phyloP scores from a whole-genome alignment of 2,113 vertebrate species.

The Plestiodon gilberti region DNA sequence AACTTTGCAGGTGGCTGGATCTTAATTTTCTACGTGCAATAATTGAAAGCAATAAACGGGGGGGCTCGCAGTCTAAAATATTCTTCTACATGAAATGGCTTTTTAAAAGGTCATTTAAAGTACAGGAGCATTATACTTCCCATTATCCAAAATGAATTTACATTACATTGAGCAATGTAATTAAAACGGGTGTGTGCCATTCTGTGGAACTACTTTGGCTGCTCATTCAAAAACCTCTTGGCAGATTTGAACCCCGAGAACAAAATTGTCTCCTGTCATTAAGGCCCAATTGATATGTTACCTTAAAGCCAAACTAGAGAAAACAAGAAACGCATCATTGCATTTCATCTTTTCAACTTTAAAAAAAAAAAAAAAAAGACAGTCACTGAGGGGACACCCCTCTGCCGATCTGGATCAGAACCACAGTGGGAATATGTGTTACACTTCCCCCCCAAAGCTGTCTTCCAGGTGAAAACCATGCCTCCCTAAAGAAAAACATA shows the following conservation, averaged over 20 bases:
- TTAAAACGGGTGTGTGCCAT: slow-evolving; percentile 7
- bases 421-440: no score
- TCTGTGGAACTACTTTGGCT: background rate
- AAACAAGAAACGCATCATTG: no score
- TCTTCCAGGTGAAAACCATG: no score
- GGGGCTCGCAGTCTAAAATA: slow-evolving; percentile 2
- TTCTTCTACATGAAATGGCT: slow-evolving; percentile 25
- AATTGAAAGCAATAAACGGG: background rate
- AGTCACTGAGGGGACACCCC: no score
- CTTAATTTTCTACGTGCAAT: slow-evolving; percentile 2
- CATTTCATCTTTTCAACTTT: no score
- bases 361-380: no score
- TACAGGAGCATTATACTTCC: slow-evolving; percentile 1
- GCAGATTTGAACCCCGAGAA: background rate
- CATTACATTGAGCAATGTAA: background rate
- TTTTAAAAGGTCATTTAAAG: slow-evolving; percentile 12
- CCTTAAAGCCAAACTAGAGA: background rate
- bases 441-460: no score
- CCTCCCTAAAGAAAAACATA: no score
- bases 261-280: background rate
- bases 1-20: background rate
- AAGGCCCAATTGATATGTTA: background rate
- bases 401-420: no score
- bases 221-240: background rate
- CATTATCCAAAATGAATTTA: slow-evolving; percentile 34